Conservation (phyloP, 2,888 invertebrate genomes). For the Coenonympha arcania region DNA sequence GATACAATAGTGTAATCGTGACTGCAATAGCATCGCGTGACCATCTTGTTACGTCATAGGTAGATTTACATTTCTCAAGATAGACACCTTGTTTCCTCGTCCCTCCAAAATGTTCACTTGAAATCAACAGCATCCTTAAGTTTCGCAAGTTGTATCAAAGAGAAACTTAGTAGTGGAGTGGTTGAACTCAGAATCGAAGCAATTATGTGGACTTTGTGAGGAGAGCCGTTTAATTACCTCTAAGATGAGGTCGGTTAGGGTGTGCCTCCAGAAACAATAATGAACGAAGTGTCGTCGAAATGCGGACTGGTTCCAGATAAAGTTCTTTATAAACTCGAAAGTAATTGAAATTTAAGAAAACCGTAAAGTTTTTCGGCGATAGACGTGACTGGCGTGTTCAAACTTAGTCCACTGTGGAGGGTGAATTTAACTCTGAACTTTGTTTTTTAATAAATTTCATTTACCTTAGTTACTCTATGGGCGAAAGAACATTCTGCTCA, state of each 20-base stretch:
- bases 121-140: background rate
- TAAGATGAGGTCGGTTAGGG: conserved; percentile 18
- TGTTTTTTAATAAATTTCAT: too few species aligned
- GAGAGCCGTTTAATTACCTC: conserved; percentile 26
- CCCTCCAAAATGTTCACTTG: background rate
- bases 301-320: conserved; percentile 5
- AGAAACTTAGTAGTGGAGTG: background rate
- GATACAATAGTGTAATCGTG: too few species aligned
- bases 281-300: background rate
- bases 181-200: conserved; percentile 5
- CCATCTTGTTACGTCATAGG: too few species aligned
- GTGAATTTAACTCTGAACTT: background rate
- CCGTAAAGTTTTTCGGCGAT: conserved; percentile 7
- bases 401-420: background rate
- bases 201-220: conserved; percentile 22
- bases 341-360: conserved; percentile 11
- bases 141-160: background rate
- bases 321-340: conserved; percentile 9
- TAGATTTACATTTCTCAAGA: too few species aligned
- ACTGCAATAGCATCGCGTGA: too few species aligned
- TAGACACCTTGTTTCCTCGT: background rate
- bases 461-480: too few species aligned
- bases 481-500: too few species aligned
- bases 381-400: conserved; percentile 5
- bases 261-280: too few species aligned